Evolutionary conservation across 1,140 invertebrate genomes (phyloP).

Genomic region (Pseudobourletiella spinata): DNA sequence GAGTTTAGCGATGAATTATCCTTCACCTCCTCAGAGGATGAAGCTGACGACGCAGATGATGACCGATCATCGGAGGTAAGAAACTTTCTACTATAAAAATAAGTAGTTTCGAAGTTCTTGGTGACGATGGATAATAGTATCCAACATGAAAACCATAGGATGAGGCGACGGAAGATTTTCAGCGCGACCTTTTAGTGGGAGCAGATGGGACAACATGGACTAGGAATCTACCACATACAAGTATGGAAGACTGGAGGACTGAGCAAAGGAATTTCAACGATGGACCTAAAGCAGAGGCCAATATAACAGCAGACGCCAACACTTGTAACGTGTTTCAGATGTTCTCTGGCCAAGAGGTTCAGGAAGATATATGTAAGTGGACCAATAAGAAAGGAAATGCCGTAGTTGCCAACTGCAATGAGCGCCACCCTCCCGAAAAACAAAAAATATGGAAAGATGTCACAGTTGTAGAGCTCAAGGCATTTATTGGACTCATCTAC

Average conservation of each 20-base stretch:
- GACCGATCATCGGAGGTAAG: no score
- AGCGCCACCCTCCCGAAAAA: background rate
- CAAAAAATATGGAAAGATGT: background rate
- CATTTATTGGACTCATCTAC: background rate
- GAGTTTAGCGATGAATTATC: no score
- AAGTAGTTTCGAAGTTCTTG: no score
- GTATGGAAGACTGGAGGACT: background rate
- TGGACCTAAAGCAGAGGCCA: background rate
- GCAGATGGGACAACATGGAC: background rate
- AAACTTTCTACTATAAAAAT: no score
- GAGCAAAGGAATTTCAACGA: background rate
- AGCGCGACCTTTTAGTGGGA: no score
- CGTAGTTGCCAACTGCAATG: background rate
- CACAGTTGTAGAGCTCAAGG: background rate
- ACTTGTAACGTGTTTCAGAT: background rate
- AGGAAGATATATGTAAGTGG: background rate
- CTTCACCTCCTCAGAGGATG: no score
- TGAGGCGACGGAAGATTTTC: no score
- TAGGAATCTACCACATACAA: background rate
- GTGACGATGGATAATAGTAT: no score
- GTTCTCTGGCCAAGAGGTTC: background rate
- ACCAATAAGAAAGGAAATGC: background rate
- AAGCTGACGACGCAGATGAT: no score
- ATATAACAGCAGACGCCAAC: background rate
- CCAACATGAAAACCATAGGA: no score